phyloP scores from a whole-genome alignment of 2,113 vertebrate species.

The Probosciger aterrimus region DNA sequence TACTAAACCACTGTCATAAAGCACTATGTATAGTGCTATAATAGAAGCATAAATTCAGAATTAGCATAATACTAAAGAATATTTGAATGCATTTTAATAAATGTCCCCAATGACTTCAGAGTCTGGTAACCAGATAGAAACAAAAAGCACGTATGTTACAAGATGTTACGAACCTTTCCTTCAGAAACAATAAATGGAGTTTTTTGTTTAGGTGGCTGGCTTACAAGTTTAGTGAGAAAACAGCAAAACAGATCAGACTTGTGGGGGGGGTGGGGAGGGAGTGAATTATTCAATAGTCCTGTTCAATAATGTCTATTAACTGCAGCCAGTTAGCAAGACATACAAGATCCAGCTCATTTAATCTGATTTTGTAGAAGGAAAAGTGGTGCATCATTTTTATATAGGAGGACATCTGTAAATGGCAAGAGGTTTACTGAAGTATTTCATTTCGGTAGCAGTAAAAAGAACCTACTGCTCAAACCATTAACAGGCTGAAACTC shows the following conservation, averaged over 20 bases:
- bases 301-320: not conserved
- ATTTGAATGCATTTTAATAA: conserved; percentile 65
- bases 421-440: conserved; percentile 15
- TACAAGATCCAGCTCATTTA: not conserved
- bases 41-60: conserved; percentile 59
- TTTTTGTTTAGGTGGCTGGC: conserved; percentile 12
- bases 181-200: conserved; percentile 51
- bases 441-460: conserved; percentile 66
- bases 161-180: conserved; percentile 52
- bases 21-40: not conserved
- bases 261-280: not conserved
- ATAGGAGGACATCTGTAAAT: conserved; percentile 44
- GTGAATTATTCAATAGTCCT: not conserved
- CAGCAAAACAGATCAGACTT: not conserved
- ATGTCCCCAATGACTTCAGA: conserved; percentile 44
- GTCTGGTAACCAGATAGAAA: conserved; percentile 53
- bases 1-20: conserved; percentile 39
- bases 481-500: conserved; percentile 65
- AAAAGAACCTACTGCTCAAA: conserved; percentile 52
- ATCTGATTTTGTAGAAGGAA: not conserved
- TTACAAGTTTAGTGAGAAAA: not conserved
- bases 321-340: not conserved
- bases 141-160: conserved; percentile 17
- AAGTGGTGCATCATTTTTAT: conserved; percentile 6
- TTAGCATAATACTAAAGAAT: conserved; percentile 55